Base-by-base conservation (phyloP, 92 coral and sea anemone species). In the Anthopleura xanthogrammica region DNA sequence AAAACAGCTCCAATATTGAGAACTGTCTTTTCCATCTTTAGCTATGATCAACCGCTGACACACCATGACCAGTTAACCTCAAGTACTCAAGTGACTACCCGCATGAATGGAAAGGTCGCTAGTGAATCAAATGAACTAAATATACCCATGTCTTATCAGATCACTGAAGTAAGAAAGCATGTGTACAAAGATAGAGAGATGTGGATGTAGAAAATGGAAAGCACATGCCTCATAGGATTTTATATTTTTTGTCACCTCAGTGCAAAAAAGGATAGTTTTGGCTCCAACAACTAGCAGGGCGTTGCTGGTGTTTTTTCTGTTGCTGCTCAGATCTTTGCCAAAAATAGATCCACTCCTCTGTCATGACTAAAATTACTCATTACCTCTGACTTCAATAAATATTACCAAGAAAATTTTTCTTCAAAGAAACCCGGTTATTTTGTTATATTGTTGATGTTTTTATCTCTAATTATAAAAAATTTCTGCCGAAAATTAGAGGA, bases 61-160 rank as follows among this genome's bases (percentile, higher is more conserved):
- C 36, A 62, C 36, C 64, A 62, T 62, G 70, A 62, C 70, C 70
- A 62, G 70, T 62, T 62, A 62, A 62, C 29, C 70, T 62, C 70
- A 62, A n/a, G 70, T 22, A 62, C 36, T 14, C 29, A 4, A 62
- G 29, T 62, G 8, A 62, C 29, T 62, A 14, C 29, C 11, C 29
- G 29, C 29, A 4, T 62, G 70, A 12, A 20, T 62, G 70, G 29
- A 20, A 5, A n/a, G 12, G 29, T 62, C 70, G 12, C 36, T 22
- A 62, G 4, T n/a, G 36, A 62, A 5, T 5, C 0, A 3, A 62
- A 23, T 62, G 19, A 62, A 62, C 29, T 8, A 29, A 29, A 29
- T 13, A 54, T 11, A 13, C 14, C 14, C 11, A 8, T 54, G 14
- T 14, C 16, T 54, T 14, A 54, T 46, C 50, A 46, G 50, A 5